Evolutionary conservation across 2,888 invertebrate genomes (phyloP).

Genomic region (Zygaena filipendulae): DNA sequence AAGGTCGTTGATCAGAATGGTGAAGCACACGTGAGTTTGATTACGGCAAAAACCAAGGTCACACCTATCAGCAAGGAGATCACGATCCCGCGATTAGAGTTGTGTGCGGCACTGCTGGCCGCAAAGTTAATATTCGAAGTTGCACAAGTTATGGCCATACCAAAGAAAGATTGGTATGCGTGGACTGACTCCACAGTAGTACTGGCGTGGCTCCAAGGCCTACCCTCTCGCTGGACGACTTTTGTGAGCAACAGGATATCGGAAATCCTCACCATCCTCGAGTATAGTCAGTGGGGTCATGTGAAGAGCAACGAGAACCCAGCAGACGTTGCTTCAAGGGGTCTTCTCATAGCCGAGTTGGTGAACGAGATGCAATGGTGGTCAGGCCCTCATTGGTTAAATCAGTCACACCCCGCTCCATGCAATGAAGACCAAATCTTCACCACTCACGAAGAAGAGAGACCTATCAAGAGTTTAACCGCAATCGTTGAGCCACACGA

Average conservation of each 20-base stretch:
- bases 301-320: slow-evolving; percentile 5
- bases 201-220: slow-evolving; percentile 17
- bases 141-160: slow-evolving; percentile 5
- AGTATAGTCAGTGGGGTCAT: slow-evolving; percentile 7
- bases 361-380: neutral
- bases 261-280: slow-evolving; percentile 14
- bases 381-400: neutral
- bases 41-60: slow-evolving; percentile 17
- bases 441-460: slow-evolving; percentile 5
- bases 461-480: slow-evolving; percentile 2
- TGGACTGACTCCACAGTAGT: slow-evolving; percentile 22
- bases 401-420: neutral
- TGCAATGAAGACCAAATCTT: neutral
- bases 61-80: slow-evolving; percentile 15
- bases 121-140: slow-evolving; percentile 12
- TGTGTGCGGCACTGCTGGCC: slow-evolving; percentile 15
- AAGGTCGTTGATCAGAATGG: slow-evolving; percentile 1
- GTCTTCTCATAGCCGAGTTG: neutral
- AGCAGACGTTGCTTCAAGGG: slow-evolving; percentile 9
- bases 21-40: slow-evolving; percentile 5
- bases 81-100: slow-evolving; percentile 17
- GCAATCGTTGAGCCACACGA: neutral
- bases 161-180: slow-evolving; percentile 7
- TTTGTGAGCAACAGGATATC: slow-evolving; percentile 19
- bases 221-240: slow-evolving; percentile 14